phyloP scores from a whole-genome alignment of 1,140 invertebrate species.

The Zaprionus kolodkinae region DNA sequence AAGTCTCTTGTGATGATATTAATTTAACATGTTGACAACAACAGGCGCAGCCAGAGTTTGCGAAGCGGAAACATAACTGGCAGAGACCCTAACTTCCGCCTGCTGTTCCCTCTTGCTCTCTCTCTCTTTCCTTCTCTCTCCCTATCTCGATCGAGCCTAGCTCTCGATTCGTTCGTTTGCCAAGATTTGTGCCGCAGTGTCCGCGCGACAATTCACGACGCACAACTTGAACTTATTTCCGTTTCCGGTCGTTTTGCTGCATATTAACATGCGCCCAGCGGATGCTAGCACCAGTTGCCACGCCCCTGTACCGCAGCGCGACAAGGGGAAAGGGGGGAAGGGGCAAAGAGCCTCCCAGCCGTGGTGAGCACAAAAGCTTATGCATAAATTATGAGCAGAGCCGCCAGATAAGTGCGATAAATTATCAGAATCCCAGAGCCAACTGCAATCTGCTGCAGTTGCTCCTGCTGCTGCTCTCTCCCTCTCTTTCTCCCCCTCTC shows the following conservation, averaged over 20 bases:
- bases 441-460: slow-evolving; percentile 70
- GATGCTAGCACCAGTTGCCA: slow-evolving; percentile 5
- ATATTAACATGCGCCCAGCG: slow-evolving; percentile 57
- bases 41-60: neutral
- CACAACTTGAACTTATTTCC: slow-evolving; percentile 76
- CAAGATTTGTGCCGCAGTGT: slow-evolving; percentile 66
- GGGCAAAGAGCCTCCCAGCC: neutral
- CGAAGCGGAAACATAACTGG: slow-evolving; percentile 19
- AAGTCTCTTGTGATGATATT: neutral
- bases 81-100: slow-evolving; percentile 18
- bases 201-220: slow-evolving; percentile 57
- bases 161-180: slow-evolving; percentile 54
- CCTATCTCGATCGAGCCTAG: neutral
- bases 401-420: slow-evolving; percentile 76
- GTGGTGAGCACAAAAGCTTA: slow-evolving; percentile 65
- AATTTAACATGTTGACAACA: slow-evolving; percentile 19
- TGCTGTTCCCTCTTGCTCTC: neutral
- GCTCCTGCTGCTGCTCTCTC: neutral
- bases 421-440: slow-evolving; percentile 60
- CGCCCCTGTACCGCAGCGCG: slow-evolving; percentile 22
- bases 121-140: neutral
- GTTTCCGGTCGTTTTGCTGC: slow-evolving; percentile 71
- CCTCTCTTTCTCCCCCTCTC: neutral
- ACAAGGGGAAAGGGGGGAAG: slow-evolving; percentile 1
- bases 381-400: slow-evolving; percentile 75